phyloP scores from a whole-genome alignment of 2,888 invertebrate genomes.

The Chamaedrilus cognettii region DNA sequence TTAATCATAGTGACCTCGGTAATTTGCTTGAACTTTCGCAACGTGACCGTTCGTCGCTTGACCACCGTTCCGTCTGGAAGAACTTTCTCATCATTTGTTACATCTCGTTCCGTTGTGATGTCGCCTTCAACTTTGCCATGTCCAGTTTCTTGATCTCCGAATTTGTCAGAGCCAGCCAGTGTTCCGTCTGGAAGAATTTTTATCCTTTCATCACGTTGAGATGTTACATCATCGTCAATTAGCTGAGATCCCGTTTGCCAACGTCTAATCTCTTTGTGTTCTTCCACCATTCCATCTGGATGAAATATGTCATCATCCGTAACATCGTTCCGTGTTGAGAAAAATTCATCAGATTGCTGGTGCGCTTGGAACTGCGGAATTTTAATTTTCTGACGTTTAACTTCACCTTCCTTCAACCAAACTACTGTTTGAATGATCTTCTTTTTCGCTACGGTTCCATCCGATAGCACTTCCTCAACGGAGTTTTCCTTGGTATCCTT shows the following conservation, averaged over 20 bases:
- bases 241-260: no score
- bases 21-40: conserved; percentile 1
- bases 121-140: no score
- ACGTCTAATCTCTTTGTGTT: no score
- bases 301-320: conserved; percentile 35
- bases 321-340: conserved; percentile 31
- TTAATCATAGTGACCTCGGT: background rate
- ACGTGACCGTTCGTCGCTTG: background rate
- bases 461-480: conserved; percentile 17
- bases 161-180: conserved; percentile 41
- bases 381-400: no score
- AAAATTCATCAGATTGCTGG: no score
- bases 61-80: conserved; percentile 7
- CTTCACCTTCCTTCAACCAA: conserved; percentile 4
- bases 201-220: conserved; percentile 36
- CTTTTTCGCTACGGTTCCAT: conserved; percentile 6
- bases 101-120: no score
- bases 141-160: conserved; percentile 44
- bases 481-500: conserved; percentile 12
- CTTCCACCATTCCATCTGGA: no score
- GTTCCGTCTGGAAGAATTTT: conserved; percentile 39
- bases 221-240: conserved; percentile 32
- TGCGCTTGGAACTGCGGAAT: no score
- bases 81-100: conserved; percentile 11
- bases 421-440: conserved; percentile 16